phyloP scores from a whole-genome alignment of 1,140 invertebrate genomes.

The Cardiocondyla obscurior region DNA sequence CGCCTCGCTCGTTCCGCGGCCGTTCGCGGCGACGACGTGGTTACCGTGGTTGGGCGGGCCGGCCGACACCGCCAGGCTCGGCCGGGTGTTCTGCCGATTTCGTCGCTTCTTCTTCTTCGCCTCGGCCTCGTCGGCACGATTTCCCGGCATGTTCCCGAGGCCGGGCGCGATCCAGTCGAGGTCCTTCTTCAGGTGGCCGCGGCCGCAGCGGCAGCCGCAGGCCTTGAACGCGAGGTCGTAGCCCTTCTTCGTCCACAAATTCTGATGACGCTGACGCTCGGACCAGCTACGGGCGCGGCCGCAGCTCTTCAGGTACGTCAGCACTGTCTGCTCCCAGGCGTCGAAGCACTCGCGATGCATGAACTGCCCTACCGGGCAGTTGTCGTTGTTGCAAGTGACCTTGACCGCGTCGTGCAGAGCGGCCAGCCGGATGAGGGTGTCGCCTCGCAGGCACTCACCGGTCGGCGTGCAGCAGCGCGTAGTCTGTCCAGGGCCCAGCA shows the following conservation, averaged over 20 bases:
- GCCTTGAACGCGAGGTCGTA: conserved; percentile 97
- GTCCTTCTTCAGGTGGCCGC: conserved; percentile 97
- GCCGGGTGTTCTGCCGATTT: conserved; percentile 87
- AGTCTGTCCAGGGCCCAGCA: conserved; percentile 69
- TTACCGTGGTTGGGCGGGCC: conserved; percentile 76
- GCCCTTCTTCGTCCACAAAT: conserved; percentile 98
- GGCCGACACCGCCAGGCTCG: conserved; percentile 84
- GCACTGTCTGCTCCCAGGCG: conserved; percentile 94
- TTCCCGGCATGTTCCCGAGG: conserved; percentile 82
- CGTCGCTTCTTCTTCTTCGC: conserved; percentile 91
- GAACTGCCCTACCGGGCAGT: conserved; percentile 92
- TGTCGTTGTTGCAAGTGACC: conserved; percentile 97
- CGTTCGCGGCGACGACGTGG: conserved; percentile 77
- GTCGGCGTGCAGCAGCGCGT: conserved; percentile 92
- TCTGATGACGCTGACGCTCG: conserved; percentile 95
- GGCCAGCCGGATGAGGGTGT: conserved; percentile 87
- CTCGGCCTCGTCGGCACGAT: conserved; percentile 82
- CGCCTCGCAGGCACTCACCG: conserved; percentile 90
- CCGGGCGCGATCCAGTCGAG: conserved; percentile 93
- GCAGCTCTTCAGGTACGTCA: conserved; percentile 94
- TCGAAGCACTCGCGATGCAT: conserved; percentile 99
- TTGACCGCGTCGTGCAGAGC: conserved; percentile 92
- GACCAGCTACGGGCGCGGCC: conserved; percentile 96
- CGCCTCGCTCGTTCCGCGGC: conserved; percentile 69
- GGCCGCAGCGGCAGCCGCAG: conserved; percentile 93